Evolutionary conservation across 64 coral and sea anemone genomes (phyloP).

Genomic region (Dendronephthya gigantea): DNA sequence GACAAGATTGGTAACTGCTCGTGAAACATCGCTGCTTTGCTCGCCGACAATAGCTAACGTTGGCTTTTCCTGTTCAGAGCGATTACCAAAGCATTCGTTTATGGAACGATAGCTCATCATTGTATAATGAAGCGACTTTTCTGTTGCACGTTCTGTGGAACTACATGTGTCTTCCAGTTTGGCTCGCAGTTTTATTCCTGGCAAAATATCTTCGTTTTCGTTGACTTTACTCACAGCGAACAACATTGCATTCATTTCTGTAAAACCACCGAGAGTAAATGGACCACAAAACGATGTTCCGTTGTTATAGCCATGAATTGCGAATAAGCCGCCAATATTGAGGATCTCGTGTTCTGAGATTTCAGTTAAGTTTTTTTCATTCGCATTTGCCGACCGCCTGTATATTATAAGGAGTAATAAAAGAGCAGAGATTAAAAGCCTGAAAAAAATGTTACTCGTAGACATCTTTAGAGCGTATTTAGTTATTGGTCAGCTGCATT

Average conservation of each 20-base stretch:
- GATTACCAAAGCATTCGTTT: background rate
- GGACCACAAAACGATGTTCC: background rate
- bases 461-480: no score
- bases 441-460: no score
- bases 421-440: no score
- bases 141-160: background rate
- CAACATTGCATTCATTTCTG: background rate
- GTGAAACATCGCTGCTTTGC: background rate
- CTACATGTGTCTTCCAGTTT: background rate
- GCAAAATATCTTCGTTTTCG: background rate
- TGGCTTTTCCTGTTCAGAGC: background rate
- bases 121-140: background rate
- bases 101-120: background rate
- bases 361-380: no score
- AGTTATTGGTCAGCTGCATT: no score
- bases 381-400: no score
- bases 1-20: background rate
- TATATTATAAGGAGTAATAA: no score
- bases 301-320: background rate
- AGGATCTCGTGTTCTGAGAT: background rate
- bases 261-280: background rate
- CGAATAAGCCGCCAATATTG: background rate
- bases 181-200: background rate
- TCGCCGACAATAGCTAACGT: background rate
- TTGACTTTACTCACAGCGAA: background rate